phyloP scores from a whole-genome alignment of 30 jellyfish, hydroid and myxozoan species.

The Catostylus mosaicus region DNA sequence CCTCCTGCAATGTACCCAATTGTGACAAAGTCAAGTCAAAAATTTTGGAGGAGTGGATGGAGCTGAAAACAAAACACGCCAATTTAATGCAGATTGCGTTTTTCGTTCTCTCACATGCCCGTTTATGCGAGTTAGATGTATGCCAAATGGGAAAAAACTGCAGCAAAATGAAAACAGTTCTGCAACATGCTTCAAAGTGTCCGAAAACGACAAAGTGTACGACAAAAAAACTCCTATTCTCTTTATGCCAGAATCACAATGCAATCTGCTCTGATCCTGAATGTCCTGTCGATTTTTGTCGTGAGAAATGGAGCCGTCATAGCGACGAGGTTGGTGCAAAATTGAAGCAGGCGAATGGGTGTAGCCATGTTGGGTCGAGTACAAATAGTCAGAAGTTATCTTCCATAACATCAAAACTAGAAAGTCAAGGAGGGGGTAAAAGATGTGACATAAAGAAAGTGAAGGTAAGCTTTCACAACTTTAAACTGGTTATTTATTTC shows the following conservation, averaged over 20 bases:
- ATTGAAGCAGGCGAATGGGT: not conserved
- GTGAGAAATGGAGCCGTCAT: slow-evolving; percentile 23
- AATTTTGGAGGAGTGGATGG: slow-evolving; percentile 67
- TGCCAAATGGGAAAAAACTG: slow-evolving; percentile 62
- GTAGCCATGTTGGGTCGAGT: not conserved
- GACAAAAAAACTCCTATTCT: slow-evolving; percentile 45
- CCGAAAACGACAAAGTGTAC: slow-evolving; percentile 41
- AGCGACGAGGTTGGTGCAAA: not conserved
- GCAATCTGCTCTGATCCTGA: slow-evolving; percentile 44
- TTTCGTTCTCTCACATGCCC: slow-evolving; percentile 49
- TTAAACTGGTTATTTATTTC: no score
- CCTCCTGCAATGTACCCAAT: slow-evolving; percentile 57
- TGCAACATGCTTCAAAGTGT: slow-evolving; percentile 48
- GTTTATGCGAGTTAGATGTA: slow-evolving; percentile 34
- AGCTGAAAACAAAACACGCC: slow-evolving; percentile 38
- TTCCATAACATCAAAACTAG: not conserved
- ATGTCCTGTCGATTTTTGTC: slow-evolving; percentile 73
- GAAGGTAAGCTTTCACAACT: not conserved
- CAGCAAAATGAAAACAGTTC: slow-evolving; percentile 51
- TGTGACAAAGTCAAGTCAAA: slow-evolving; percentile 63
- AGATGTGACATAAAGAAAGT: not conserved
- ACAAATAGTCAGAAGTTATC: no score
- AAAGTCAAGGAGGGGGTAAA: not conserved
- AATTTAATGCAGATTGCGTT: slow-evolving; percentile 55
- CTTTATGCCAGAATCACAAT: slow-evolving; percentile 57